Conservation (phyloP, 2,113 vertebrate species). For the Catharus minimus region DNA sequence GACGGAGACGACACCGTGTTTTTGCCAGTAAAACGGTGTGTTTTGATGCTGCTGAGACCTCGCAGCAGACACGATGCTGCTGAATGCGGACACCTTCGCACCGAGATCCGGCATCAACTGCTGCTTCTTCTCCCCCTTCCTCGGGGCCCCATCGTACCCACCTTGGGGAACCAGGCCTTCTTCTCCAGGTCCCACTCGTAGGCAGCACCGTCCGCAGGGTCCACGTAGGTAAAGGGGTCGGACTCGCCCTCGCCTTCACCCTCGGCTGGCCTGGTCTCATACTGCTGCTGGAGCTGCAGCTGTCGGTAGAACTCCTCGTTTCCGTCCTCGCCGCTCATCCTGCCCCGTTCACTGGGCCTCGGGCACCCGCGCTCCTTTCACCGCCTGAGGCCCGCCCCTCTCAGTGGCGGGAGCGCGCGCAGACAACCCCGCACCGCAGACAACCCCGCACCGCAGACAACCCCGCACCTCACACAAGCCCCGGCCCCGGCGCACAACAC, state of each 20-base stretch:
- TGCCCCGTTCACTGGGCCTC: neutral
- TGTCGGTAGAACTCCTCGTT: slow-evolving; percentile 91
- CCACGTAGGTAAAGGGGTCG: slow-evolving; percentile 79
- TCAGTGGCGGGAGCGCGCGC: neutral
- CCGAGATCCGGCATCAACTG: accelerated
- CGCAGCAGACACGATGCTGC: accelerated
- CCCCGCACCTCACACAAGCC: neutral
- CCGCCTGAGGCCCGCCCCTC: neutral
- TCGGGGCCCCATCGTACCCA: slow-evolving; percentile 21
- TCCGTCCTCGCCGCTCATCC: slow-evolving; percentile 39
- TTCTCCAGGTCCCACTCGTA: slow-evolving; percentile 94
- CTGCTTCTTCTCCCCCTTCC: neutral
- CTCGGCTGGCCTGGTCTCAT: slow-evolving; percentile 60
- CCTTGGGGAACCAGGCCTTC: slow-evolving; percentile 96
- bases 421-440: neutral
- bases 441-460: neutral
- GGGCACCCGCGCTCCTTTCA: neutral
- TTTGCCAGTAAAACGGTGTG: neutral
- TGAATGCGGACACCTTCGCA: accelerated
- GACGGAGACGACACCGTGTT: too few species aligned
- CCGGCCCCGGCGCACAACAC: neutral
- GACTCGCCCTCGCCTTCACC: slow-evolving; percentile 13
- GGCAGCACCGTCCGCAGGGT: slow-evolving; percentile 85
- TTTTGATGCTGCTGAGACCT: neutral
- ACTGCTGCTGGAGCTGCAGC: slow-evolving; percentile 89